Conservation (phyloP, 2,113 vertebrate genomes). For the Apteryx owenii region DNA sequence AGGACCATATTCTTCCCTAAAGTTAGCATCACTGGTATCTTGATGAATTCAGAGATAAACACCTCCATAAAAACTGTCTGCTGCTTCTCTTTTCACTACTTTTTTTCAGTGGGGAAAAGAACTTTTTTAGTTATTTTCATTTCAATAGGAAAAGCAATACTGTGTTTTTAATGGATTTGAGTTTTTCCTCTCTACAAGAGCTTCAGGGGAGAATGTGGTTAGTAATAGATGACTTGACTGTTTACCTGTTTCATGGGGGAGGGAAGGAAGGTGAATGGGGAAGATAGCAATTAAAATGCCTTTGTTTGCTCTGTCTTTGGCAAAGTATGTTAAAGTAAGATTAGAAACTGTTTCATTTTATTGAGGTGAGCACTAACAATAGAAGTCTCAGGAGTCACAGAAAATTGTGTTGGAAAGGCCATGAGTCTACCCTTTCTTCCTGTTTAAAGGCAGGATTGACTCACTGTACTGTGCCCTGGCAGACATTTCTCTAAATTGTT, state of each 20-base stretch:
- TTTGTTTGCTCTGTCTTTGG: constrained; percentile 51
- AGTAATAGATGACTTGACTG: constrained; percentile 19
- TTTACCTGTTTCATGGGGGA: constrained; percentile 29
- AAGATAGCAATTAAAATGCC: constrained; percentile 52
- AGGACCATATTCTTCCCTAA: background rate
- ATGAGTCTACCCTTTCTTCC: background rate
- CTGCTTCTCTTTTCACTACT: background rate
- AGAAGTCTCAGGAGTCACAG: constrained; percentile 12
- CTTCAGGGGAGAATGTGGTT: constrained; percentile 17
- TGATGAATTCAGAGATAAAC: background rate
- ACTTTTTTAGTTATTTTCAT: constrained; percentile 16
- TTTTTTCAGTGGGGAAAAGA: constrained; percentile 27
- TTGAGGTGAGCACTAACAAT: constrained; percentile 27
- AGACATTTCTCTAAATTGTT: background rate
- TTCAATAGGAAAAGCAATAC: background rate
- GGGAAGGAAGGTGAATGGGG: background rate
- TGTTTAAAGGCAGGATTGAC: constrained; percentile 11
- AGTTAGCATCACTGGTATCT: background rate
- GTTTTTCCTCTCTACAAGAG: constrained; percentile 12
- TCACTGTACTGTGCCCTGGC: constrained; percentile 10
- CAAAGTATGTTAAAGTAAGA: constrained; percentile 18
- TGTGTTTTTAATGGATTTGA: constrained; percentile 18
- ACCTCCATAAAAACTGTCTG: constrained; percentile 9
- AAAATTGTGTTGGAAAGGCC: constrained; percentile 43
- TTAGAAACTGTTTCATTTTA: constrained; percentile 37